Evolutionary conservation across 37 sponge, comb jelly and placozoan species (phyloP), one percentile per base, ranked within the genome.

Genomic region (Theonella swinhoei): DNA sequence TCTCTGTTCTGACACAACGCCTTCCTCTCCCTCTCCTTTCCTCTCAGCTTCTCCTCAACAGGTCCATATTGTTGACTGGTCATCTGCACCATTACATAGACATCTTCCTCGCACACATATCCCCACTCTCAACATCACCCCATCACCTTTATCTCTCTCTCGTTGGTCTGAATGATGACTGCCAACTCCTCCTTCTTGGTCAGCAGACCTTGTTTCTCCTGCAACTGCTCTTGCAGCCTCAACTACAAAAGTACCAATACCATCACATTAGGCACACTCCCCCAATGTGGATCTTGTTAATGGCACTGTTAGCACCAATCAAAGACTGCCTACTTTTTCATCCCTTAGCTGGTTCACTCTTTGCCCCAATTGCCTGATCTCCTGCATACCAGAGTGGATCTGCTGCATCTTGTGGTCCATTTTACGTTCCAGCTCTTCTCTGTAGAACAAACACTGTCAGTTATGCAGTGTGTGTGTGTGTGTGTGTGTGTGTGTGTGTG

Each of bases 381-480:
- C 69, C 31, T 77, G 39, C 79, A 81, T 72, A 22, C 54, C 34
- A 19, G 42, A 70, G 0, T 71, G 23, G 74, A 91, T 91, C 59
- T 91, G 86, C 78, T 86, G 81, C 1, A 82, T 43, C 58, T 81
- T 85, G 74, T 62, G 60, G 74, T 91, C 91, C 87, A 85, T 86
- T 71, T 86, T 85, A 0, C 87, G 61, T 32, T 86, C 76, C 28
- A 91, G 37, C 38, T 91, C 91, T 1, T 91, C 87, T 54, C 91
- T 91, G 33, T 22, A 59, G 20, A 39, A 35, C 33, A 25, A 35
- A 70, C 73, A 81, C 28, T n/a, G n/a, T n/a, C n/a, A n/a, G n/a
- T n/a, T n/a, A n/a, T n/a, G n/a, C n/a, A n/a, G n/a, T n/a, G n/a
- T n/a, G n/a, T n/a, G n/a, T n/a, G n/a, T n/a, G n/a, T n/a, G n/a